Evolutionary conservation across 2,113 vertebrate genomes (phyloP).

Genomic region (Dinomys branickii): DNA sequence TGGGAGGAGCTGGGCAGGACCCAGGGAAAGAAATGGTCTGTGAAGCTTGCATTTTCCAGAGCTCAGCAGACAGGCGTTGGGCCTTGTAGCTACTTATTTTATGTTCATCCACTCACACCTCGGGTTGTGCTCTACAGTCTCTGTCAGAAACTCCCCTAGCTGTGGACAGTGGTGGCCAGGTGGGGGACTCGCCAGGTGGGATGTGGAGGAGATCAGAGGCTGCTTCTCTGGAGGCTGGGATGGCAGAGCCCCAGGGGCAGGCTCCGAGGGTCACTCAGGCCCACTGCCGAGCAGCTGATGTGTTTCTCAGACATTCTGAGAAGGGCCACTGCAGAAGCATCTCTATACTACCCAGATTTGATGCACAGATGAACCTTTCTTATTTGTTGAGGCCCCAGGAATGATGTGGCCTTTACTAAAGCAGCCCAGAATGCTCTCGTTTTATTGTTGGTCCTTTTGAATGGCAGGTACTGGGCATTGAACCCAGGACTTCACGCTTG

Average conservation of each 20-base stretch:
- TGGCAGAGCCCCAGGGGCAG: neutral
- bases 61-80: constrained; percentile 58
- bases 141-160: constrained; percentile 35
- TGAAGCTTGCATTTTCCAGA: constrained; percentile 72
- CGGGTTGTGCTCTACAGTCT: neutral
- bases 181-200: neutral
- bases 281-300: neutral
- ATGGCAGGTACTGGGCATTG: no score
- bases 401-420: neutral
- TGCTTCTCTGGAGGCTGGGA: neutral
- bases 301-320: neutral
- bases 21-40: constrained; percentile 70
- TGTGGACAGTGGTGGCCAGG: neutral
- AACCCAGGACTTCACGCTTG: no score
- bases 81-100: constrained; percentile 57
- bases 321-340: neutral
- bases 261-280: neutral
- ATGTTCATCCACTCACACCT: constrained; percentile 58
- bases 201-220: neutral
- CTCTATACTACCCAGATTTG: neutral
- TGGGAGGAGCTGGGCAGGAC: constrained; percentile 69
- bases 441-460: no score
- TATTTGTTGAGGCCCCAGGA: neutral
- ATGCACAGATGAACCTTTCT: neutral
- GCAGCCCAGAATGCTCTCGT: neutral